These are phyloP conservation scores for Tetragonula clypearis DNA, from an alignment of 1,140 invertebrate genomes.

Conservation along the genomic window DNA sequence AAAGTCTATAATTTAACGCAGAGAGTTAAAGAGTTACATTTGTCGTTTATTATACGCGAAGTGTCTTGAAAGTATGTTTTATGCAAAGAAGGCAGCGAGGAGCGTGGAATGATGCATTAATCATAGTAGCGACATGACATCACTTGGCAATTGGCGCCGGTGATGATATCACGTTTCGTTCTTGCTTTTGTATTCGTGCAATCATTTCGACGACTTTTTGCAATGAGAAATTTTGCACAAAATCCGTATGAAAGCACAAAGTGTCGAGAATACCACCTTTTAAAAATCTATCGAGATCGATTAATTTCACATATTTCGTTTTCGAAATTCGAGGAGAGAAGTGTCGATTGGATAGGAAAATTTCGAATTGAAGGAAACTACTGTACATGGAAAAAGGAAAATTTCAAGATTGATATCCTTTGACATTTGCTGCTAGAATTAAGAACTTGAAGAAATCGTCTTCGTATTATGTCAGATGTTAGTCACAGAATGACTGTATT, in stretches of 20 bases:
- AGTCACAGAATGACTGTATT: background rate
- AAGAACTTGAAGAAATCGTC: no score
- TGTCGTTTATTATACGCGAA: background rate
- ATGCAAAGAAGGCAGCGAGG: background rate
- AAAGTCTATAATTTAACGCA: no score
- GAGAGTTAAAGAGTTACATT: background rate
- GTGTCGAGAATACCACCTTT: background rate
- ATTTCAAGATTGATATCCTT: background rate
- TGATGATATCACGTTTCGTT: conserved; percentile 44
- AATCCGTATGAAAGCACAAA: background rate
- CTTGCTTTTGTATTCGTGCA: background rate
- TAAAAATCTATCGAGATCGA: background rate
- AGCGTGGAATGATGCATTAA: conserved; percentile 12
- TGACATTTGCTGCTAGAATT: background rate
- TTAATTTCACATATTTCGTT: background rate
- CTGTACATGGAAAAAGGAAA: background rate
- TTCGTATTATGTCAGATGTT: background rate
- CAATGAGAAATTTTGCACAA: background rate
- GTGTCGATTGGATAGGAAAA: background rate
- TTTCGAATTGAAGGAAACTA: background rate
- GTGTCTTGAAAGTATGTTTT: background rate
- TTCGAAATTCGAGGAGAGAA: no score
- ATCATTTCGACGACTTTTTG: conserved; percentile 7
- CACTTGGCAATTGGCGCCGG: conserved; percentile 28
- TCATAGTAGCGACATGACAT: conserved; percentile 37